Conservation (phyloP, 2,888 invertebrate genomes). For the Microchrysa polita region DNA sequence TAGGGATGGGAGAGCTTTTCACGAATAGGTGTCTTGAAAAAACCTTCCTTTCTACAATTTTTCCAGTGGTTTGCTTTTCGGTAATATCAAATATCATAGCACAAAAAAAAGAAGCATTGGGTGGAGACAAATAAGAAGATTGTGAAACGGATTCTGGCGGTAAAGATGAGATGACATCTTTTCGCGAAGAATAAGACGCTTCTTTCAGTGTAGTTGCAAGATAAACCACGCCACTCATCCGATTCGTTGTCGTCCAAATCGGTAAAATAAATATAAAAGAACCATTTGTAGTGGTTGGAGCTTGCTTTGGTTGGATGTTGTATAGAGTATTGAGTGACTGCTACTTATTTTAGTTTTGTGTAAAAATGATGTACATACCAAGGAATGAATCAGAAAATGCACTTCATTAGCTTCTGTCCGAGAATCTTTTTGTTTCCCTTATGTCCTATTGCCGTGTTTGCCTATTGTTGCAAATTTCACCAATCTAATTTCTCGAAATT, state of each 20-base stretch:
- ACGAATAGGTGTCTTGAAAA: constrained; percentile 31
- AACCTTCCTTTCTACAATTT: constrained; percentile 10
- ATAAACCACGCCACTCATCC: constrained; percentile 34
- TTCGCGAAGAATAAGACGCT: background rate
- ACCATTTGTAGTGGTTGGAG: too few relatives aligned
- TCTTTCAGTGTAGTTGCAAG: constrained; percentile 4
- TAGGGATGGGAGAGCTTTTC: background rate
- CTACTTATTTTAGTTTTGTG: too few relatives aligned
- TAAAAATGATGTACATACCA: too few relatives aligned
- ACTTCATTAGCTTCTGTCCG: too few relatives aligned
- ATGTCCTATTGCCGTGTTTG: too few relatives aligned
- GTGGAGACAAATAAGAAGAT: constrained; percentile 9
- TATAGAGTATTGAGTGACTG: too few relatives aligned
- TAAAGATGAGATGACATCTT: constrained; percentile 25
- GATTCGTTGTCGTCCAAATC: constrained; percentile 7
- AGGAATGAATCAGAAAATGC: too few relatives aligned
- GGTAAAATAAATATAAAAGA: background rate
- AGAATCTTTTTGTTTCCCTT: too few relatives aligned
- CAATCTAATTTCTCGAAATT: too few relatives aligned
- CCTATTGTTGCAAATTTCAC: too few relatives aligned
- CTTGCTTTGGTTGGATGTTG: too few relatives aligned
- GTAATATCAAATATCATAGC: constrained; percentile 41
- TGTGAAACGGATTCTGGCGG: background rate
- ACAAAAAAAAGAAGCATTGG: background rate
- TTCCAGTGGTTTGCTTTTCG: background rate